These are phyloP conservation scores for Orthosia gothica DNA, from an alignment of 2,888 invertebrate species.

Conservation along the genomic window DNA sequence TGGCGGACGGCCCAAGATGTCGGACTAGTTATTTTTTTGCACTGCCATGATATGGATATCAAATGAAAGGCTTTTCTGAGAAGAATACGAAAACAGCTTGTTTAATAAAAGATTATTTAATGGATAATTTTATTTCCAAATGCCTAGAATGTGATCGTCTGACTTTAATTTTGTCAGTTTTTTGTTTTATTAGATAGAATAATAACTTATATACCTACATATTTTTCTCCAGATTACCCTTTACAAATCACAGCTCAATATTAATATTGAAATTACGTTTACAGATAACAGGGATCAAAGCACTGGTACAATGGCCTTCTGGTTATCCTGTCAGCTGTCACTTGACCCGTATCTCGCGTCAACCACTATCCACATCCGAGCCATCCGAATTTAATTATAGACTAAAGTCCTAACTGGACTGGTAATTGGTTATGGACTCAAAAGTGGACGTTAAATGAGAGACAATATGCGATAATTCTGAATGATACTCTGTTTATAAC, in stretches of 20 bases:
- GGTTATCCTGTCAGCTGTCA: conserved; percentile 62
- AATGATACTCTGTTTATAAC: no score
- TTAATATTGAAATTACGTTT: conserved; percentile 23
- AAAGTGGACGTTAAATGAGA: conserved; percentile 11
- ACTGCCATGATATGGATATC: no score
- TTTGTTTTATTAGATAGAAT: not conserved
- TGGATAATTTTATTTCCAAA: no score
- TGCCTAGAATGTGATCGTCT: not conserved
- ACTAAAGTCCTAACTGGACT: conserved; percentile 17
- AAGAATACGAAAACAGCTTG: no score
- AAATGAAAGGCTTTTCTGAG: no score
- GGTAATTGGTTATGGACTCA: conserved; percentile 29
- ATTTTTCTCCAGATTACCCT: conserved; percentile 1
- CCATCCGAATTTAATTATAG: conserved; percentile 58
- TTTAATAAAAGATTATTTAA: no score
- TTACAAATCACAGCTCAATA: conserved; percentile 20
- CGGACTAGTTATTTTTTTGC: no score
- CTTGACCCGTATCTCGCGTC: conserved; percentile 65
- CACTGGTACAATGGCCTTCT: conserved; percentile 54
- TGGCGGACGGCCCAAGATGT: no score
- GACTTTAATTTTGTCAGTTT: not conserved
- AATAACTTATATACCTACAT: not conserved
- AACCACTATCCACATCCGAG: conserved; percentile 36
- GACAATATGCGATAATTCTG: not conserved
- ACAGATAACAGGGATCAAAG: conserved; percentile 55